Conservation (phyloP, 2,888 invertebrate genomes). For the Drosophila paranaensis region DNA sequence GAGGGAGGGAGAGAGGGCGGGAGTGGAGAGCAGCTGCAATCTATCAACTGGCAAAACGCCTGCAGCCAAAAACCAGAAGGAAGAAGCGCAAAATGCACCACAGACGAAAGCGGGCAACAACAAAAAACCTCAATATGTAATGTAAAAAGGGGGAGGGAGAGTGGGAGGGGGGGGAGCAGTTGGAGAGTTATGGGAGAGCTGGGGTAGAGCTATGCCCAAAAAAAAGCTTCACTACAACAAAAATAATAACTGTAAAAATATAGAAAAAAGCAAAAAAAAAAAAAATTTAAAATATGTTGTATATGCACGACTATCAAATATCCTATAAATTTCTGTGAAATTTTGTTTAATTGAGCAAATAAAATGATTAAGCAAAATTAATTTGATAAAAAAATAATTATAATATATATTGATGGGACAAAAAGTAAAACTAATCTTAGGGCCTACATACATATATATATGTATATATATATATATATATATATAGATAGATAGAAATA, state of each 20-base stretch:
- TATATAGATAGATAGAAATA: no score
- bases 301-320: background rate
- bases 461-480: no score
- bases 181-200: background rate
- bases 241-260: slow-evolving; percentile 9
- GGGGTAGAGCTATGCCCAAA: background rate
- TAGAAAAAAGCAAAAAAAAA: background rate
- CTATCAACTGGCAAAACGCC: slow-evolving; percentile 75
- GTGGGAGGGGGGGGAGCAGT: background rate
- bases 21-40: slow-evolving; percentile 68
- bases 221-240: background rate
- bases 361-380: no score
- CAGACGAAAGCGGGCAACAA: slow-evolving; percentile 9
- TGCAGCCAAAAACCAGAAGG: slow-evolving; percentile 65
- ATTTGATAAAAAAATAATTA: no score
- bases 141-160: background rate
- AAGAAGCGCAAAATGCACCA: slow-evolving; percentile 32
- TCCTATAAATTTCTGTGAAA: background rate
- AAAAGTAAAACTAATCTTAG: no score
- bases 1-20: background rate
- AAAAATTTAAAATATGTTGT: background rate
- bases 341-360: no score
- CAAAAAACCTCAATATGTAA: slow-evolving; percentile 5
- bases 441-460: no score
- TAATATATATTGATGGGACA: no score